phyloP scores from a whole-genome alignment of 2,113 vertebrate genomes.

The Gyps fulvus region DNA sequence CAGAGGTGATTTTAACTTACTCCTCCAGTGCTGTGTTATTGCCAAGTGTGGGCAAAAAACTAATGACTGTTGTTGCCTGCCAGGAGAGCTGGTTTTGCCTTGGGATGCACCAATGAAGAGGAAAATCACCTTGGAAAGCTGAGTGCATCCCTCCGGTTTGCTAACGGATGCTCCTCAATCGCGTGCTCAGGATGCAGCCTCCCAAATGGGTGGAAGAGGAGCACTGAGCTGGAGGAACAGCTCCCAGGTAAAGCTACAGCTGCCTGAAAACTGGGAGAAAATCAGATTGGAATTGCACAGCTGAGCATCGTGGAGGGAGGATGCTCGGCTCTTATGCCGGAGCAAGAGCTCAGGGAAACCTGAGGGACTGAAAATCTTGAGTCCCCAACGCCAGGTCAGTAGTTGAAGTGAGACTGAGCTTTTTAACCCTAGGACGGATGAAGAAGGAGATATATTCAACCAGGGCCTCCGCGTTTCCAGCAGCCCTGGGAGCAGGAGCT shows the following conservation, averaged over 20 bases:
- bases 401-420: rapidly evolving
- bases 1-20: not conserved
- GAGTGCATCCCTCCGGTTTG: rapidly evolving
- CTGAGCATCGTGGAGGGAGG: not conserved
- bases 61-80: not conserved
- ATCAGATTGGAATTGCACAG: rapidly evolving
- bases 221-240: not conserved
- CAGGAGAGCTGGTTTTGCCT: not conserved
- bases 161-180: not conserved
- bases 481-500: not conserved
- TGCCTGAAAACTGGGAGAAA: not conserved
- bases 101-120: not conserved
- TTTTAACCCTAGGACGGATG: rapidly evolving
- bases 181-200: rapidly evolving
- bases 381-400: rapidly evolving
- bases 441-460: not conserved
- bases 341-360: not conserved
- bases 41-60: not conserved
- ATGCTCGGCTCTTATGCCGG: rapidly evolving
- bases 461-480: not conserved
- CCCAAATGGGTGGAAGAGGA: rapidly evolving
- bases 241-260: not conserved
- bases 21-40: not conserved
- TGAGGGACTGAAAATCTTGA: not conserved
- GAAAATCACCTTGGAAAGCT: not conserved